These are phyloP conservation scores for Notarius quadriscutis DNA, from an alignment of 2,113 vertebrate genomes.

Conservation along the genomic window DNA sequence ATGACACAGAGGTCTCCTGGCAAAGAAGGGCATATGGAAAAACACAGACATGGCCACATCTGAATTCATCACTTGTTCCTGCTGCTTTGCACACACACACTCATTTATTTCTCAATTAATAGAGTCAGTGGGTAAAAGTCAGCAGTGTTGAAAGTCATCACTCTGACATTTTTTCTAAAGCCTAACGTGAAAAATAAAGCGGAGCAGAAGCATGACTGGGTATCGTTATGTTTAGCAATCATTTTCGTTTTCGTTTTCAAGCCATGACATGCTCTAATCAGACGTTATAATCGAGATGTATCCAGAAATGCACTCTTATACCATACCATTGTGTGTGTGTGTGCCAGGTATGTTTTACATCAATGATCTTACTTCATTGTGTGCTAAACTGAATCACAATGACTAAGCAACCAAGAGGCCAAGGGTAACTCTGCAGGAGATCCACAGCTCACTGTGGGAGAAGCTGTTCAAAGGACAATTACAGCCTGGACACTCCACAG, in stretches of 20 bases:
- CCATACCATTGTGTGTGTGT: background rate
- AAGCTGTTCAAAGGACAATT: background rate
- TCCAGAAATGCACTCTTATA: background rate
- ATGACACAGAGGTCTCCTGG: background rate
- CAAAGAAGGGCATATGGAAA: background rate
- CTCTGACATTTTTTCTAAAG: background rate
- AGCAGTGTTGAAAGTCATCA: background rate
- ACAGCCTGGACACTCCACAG: too few species aligned
- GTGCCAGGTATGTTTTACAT: background rate
- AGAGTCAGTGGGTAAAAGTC: background rate
- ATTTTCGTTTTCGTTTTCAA: background rate
- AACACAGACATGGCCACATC: constrained; percentile 6
- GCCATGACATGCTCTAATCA: background rate
- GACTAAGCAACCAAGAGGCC: background rate
- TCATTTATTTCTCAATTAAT: constrained; percentile 3
- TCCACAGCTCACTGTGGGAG: background rate
- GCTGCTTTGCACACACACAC: background rate
- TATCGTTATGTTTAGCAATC: background rate
- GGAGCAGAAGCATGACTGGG: background rate
- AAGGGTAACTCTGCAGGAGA: background rate
- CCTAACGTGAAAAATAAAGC: background rate
- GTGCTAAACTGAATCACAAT: background rate
- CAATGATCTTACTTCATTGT: background rate
- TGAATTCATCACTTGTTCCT: background rate
- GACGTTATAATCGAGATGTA: background rate